Evolutionary conservation across 2,113 vertebrate genomes (phyloP).

Genomic region (Anguilla japonica): DNA sequence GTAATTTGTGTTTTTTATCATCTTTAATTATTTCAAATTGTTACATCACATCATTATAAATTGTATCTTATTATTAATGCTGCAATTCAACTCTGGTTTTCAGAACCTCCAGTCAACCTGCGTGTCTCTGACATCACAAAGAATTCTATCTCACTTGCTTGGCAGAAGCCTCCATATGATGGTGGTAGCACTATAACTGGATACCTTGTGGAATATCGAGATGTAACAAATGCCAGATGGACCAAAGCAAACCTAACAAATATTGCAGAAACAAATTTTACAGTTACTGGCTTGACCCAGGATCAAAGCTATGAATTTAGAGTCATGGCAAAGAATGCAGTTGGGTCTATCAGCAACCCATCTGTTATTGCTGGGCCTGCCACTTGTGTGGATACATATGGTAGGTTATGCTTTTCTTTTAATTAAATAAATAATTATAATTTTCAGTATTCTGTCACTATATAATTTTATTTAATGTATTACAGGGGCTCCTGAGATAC

Average conservation of each 20-base stretch:
- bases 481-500: conserved; percentile 89
- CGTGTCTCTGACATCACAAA: conserved; percentile 92
- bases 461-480: conserved; percentile 20
- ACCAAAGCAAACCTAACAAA: conserved; percentile 90
- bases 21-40: background rate
- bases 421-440: background rate
- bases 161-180: conserved; percentile 90
- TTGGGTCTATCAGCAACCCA: conserved; percentile 92
- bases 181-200: conserved; percentile 93
- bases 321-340: conserved; percentile 89
- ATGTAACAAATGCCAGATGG: conserved; percentile 82
- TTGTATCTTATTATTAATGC: conserved; percentile 60
- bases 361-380: conserved; percentile 85
- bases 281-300: conserved; percentile 85
- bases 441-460: background rate
- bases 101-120: conserved; percentile 87
- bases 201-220: conserved; percentile 88
- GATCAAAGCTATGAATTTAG: conserved; percentile 92
- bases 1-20: conserved; percentile 69
- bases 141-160: conserved; percentile 81
- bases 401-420: conserved; percentile 65
- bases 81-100: conserved; percentile 45
- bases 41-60: background rate
- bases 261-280: conserved; percentile 84
- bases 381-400: conserved; percentile 90